These are phyloP conservation scores for Drepanosiphum platanoidis DNA, from an alignment of 2,888 invertebrate genomes.

Conservation along the genomic window DNA sequence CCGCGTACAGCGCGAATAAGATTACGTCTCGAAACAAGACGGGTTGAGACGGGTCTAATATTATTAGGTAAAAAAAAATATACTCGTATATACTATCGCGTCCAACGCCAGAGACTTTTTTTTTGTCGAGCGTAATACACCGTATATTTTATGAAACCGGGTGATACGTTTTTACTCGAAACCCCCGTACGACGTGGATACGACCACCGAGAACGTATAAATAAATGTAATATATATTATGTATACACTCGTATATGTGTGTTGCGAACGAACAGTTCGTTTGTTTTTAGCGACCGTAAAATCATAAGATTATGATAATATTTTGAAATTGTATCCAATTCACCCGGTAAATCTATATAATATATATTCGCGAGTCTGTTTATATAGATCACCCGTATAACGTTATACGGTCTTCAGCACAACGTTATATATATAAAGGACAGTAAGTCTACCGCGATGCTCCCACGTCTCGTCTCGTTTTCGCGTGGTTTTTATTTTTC, in stretches of 20 bases:
- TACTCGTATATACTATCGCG: not conserved
- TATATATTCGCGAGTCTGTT: not conserved
- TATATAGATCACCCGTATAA: not conserved
- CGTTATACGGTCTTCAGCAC: not conserved
- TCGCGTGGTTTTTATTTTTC: no score
- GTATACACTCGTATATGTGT: not conserved
- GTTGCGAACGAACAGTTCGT: not conserved
- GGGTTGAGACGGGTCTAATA: not conserved
- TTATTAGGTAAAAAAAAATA: not conserved
- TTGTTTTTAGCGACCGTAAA: slow-evolving; percentile 29
- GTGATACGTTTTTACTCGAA: not conserved
- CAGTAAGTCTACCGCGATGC: no score
- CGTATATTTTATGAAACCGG: not conserved
- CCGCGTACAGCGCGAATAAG: not conserved
- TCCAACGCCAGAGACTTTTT: not conserved
- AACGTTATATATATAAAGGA: not conserved
- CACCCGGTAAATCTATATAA: not conserved
- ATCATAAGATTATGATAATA: slow-evolving; percentile 29
- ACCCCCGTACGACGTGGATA: not conserved
- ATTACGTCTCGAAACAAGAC: not conserved
- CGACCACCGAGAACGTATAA: not conserved
- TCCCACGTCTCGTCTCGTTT: not conserved
- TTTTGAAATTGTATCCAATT: slow-evolving; percentile 36
- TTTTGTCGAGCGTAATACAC: not conserved
- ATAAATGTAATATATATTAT: not conserved